Percentiles rank a stretch among this genome's conserved stretches.
phyloP scores from a whole-genome alignment of 64 coral and sea anemone genomes.

The Catalaphyllia jardinei region DNA sequence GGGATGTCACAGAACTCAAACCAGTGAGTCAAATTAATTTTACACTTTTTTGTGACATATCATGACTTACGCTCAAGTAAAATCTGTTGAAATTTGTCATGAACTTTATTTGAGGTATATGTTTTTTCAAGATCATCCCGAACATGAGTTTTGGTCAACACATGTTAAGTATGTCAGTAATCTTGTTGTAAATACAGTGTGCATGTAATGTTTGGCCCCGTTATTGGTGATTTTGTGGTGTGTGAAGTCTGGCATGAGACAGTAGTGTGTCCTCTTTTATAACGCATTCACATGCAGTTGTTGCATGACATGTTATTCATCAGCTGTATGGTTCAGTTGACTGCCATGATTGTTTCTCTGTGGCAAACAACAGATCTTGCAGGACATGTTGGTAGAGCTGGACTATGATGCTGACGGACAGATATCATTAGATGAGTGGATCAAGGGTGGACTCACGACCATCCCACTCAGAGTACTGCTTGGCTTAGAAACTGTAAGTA shows the following conservation, averaged over 20 bases:
- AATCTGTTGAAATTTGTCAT: too few relatives aligned
- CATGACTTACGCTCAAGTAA: neutral
- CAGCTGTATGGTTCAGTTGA: neutral
- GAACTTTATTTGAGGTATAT: too few relatives aligned
- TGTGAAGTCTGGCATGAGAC: neutral
- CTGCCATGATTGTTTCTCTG: neutral
- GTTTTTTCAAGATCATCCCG: too few relatives aligned
- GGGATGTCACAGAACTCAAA: constrained; percentile 98
- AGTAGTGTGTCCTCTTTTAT: too few relatives aligned
- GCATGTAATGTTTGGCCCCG: constrained; percentile 53
- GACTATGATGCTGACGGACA: constrained; percentile 93
- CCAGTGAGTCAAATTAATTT: constrained; percentile 73
- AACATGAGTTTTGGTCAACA: too few relatives aligned
- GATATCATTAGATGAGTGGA: constrained; percentile 99
- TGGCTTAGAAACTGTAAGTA: constrained; percentile 96
- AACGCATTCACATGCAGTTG: too few relatives aligned
- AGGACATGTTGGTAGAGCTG: constrained; percentile 97
- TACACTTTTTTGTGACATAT: neutral
- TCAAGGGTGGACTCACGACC: constrained; percentile 92
- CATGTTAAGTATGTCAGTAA: neutral
- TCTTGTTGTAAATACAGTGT: neutral
- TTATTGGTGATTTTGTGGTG: constrained; percentile 75
- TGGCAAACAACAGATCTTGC: constrained; percentile 67
- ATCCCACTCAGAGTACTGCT: constrained; percentile 95
- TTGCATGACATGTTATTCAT: too few relatives aligned